These are phyloP conservation scores for Pantherophis alleghaniensis DNA, from an alignment of 2,797 vertebrate genomes.

Conservation along the genomic window DNA sequence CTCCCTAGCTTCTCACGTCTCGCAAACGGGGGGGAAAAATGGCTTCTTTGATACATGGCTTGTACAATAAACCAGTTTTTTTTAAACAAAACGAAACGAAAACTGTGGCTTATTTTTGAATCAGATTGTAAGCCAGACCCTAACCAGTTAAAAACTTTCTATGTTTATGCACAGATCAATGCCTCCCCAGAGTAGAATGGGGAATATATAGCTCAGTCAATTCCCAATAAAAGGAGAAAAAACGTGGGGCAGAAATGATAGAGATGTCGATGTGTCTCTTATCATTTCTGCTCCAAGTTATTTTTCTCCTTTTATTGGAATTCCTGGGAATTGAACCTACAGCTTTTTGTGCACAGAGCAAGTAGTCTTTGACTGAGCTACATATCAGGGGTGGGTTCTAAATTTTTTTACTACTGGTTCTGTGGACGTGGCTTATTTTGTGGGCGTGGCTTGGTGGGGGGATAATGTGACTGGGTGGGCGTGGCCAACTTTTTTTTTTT, in stretches of 20 bases:
- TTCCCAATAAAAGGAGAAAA: not conserved
- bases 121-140: not conserved
- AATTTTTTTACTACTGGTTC: no score
- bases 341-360: not conserved
- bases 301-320: not conserved
- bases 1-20: not conserved
- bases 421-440: no score
- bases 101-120: not conserved
- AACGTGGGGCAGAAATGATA: not conserved
- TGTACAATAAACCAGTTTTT: not conserved
- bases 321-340: not conserved
- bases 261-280: not conserved
- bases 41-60: not conserved
- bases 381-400: no score
- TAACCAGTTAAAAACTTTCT: not conserved
- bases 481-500: no score
- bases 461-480: no score
- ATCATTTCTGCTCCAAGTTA: not conserved
- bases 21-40: not conserved
- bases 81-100: not conserved
- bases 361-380: not conserved
- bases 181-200: not conserved
- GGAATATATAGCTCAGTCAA: not conserved
- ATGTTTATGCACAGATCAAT: not conserved
- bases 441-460: no score